Evolutionary conservation across 2,113 vertebrate species (phyloP).

Genomic region (Anoplopoma fimbria): DNA sequence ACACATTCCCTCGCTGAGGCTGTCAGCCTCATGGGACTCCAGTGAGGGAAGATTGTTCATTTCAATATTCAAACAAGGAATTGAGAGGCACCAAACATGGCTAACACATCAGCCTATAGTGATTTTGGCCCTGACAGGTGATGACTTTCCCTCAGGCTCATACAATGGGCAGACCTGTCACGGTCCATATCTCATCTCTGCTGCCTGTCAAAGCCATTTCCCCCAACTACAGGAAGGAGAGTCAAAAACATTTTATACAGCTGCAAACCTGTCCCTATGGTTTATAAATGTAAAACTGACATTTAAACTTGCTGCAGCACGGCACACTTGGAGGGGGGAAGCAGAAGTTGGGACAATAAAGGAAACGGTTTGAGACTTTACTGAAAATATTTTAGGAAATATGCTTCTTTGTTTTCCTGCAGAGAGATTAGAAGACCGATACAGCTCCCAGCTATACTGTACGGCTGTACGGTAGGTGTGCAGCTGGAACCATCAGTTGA

Average conservation of each 20-base stretch:
- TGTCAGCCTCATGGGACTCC: slow-evolving; percentile 13
- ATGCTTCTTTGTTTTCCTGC: background rate
- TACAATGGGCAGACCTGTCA: slow-evolving; percentile 65
- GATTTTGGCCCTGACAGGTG: slow-evolving; percentile 59
- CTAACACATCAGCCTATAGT: slow-evolving; percentile 47
- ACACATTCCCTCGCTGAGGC: slow-evolving; percentile 11
- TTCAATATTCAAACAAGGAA: slow-evolving; percentile 58
- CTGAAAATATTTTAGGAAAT: background rate
- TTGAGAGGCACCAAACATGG: slow-evolving; percentile 37
- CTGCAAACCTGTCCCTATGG: slow-evolving; percentile 34
- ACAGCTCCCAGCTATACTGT: background rate
- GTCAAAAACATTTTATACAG: slow-evolving; percentile 37
- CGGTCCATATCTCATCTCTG: slow-evolving; percentile 53
- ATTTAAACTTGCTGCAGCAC: background rate
- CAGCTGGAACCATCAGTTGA: background rate
- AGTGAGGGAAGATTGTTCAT: slow-evolving; percentile 46
- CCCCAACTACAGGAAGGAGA: slow-evolving; percentile 5
- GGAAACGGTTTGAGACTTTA: background rate
- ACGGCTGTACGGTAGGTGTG: background rate
- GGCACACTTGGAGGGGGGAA: too few species aligned
- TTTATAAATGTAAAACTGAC: slow-evolving; percentile 21
- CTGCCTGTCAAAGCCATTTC: slow-evolving; percentile 49
- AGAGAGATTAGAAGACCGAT: background rate
- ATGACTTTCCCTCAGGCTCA: slow-evolving; percentile 59
- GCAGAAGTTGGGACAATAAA: background rate